phyloP scores from a whole-genome alignment of 1,140 invertebrate genomes.

The Calosoma granatense region DNA sequence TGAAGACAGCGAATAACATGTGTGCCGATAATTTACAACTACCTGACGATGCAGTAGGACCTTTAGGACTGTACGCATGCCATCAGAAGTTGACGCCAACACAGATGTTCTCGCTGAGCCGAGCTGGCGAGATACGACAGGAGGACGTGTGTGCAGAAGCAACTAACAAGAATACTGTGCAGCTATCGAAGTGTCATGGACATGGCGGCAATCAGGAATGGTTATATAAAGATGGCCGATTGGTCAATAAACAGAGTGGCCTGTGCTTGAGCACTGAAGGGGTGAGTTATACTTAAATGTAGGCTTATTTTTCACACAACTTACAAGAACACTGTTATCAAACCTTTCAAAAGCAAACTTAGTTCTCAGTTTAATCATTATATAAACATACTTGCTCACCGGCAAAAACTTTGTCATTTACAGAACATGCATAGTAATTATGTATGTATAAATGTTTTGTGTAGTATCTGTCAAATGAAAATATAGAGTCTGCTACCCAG shows the following conservation, averaged over 20 bases:
- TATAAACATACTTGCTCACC: too few species aligned
- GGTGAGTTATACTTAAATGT: constrained; percentile 15
- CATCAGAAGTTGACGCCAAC: constrained; percentile 54
- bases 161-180: constrained; percentile 32
- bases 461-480: too few species aligned
- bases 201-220: constrained; percentile 47
- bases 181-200: constrained; percentile 44
- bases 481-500: too few species aligned
- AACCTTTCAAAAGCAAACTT: too few species aligned
- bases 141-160: constrained; percentile 61
- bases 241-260: constrained; percentile 25
- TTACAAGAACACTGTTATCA: too few species aligned
- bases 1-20: constrained; percentile 42
- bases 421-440: too few species aligned
- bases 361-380: too few species aligned
- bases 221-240: constrained; percentile 32
- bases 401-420: too few species aligned
- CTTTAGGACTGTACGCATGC: constrained; percentile 65
- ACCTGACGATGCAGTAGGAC: constrained; percentile 55
- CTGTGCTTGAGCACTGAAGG: constrained; percentile 31
- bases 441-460: too few species aligned
- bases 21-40: constrained; percentile 75
- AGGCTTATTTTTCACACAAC: background rate
- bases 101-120: constrained; percentile 64
- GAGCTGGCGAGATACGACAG: constrained; percentile 58